Conservation (phyloP, 1,140 invertebrate genomes). For the Delia radicum region DNA sequence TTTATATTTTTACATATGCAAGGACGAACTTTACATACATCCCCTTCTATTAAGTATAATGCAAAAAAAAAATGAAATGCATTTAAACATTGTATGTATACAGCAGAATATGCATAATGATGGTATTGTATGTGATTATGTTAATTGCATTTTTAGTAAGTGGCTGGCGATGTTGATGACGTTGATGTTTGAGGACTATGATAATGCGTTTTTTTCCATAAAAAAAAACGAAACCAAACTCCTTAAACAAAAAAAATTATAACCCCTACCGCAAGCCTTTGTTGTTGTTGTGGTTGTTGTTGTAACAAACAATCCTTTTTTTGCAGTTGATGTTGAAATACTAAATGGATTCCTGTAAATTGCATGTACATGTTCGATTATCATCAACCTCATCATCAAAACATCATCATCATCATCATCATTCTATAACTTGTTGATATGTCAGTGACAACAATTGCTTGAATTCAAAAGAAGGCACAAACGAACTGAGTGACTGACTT, state of each 20-base stretch:
- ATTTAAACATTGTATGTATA: no score
- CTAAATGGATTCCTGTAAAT: slow-evolving; percentile 19
- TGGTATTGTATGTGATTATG: slow-evolving; percentile 9
- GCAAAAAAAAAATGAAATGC: no score
- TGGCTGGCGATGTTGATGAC: background rate
- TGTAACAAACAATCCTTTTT: background rate
- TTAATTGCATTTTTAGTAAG: slow-evolving; percentile 22
- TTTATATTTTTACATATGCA: no score
- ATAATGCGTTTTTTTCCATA: background rate
- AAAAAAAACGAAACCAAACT: no score
- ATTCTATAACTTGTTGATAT: slow-evolving; percentile 14
- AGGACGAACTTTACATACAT: no score
- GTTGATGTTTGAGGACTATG: background rate
- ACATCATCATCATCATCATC: background rate
- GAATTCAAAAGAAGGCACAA: background rate
- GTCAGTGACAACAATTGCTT: slow-evolving; percentile 16
- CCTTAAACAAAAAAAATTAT: no score
- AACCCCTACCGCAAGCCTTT: no score
- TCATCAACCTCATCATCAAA: background rate
- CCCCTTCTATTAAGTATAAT: no score
- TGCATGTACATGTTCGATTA: slow-evolving; percentile 23
- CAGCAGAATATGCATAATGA: no score
- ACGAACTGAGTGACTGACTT: no score
- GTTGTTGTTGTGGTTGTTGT: no score
- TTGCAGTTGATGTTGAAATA: background rate